phyloP scores from a whole-genome alignment of 2,797 vertebrate species.

The Zalophus californianus region DNA sequence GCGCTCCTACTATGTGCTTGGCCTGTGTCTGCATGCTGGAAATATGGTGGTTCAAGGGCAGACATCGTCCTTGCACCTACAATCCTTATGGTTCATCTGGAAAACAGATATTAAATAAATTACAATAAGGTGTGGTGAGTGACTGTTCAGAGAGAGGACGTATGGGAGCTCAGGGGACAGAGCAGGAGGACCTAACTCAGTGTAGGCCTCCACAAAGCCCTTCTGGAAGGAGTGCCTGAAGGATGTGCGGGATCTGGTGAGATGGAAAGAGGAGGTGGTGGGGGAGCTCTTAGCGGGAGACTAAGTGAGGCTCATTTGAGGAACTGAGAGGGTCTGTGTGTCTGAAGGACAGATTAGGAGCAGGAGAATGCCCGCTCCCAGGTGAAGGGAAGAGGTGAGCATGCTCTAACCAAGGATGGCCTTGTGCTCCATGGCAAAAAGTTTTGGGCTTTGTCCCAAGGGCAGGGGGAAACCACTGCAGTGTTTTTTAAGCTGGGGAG shows the following conservation, averaged over 20 bases:
- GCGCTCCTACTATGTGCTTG: not conserved
- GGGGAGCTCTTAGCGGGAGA: not conserved
- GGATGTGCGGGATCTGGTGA: not conserved
- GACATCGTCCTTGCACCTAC: not conserved
- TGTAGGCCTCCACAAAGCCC: not conserved
- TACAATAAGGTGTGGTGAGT: not conserved
- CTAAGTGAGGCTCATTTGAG: not conserved
- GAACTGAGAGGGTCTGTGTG: not conserved
- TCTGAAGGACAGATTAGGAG: not conserved
- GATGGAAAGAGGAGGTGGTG: not conserved
- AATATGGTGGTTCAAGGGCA: not conserved
- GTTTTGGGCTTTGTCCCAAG: not conserved
- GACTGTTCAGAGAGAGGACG: not conserved
- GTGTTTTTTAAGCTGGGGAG: not conserved
- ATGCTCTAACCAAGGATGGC: not conserved
- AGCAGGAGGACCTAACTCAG: not conserved
- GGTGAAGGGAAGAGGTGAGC: not conserved
- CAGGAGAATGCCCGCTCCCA: not conserved
- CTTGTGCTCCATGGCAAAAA: not conserved
- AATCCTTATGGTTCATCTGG: not conserved
- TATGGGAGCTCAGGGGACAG: not conserved
- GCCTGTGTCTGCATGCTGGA: not conserved
- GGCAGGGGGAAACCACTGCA: not conserved
- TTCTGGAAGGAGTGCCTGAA: not conserved
- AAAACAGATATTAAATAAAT: not conserved